These are phyloP conservation scores for Benthosema pterotum DNA, from an alignment of 2,797 vertebrate genomes.

Conservation along the genomic window DNA sequence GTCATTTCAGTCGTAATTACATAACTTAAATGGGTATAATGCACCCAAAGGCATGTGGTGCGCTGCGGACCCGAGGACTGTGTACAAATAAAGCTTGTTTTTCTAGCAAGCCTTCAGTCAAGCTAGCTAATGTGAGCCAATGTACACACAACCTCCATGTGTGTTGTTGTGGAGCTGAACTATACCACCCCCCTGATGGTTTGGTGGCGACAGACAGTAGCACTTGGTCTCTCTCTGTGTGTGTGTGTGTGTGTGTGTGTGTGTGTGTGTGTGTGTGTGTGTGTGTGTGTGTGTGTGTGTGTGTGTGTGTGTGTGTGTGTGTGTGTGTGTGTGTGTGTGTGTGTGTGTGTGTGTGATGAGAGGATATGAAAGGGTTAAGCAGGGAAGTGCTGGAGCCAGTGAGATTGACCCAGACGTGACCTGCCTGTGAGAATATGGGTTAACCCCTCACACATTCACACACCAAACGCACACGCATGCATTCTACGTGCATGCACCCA, in stretches of 20 bases:
- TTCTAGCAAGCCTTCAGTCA: too few species aligned
- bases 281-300: slow-evolving; percentile 4
- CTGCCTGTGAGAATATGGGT: slow-evolving; percentile 66
- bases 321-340: not conserved
- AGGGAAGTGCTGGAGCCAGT: slow-evolving; percentile 70
- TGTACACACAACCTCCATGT: too few species aligned
- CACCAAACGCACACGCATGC: slow-evolving; percentile 37
- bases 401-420: slow-evolving; percentile 79
- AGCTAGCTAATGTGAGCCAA: too few species aligned
- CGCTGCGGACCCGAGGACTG: too few species aligned
- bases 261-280: slow-evolving; percentile 8
- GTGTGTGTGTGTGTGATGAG: not conserved
- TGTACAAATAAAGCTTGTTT: too few species aligned
- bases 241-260: slow-evolving; percentile 2
- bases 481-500: slow-evolving; percentile 3
- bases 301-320: slow-evolving; percentile 19
- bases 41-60: too few species aligned
- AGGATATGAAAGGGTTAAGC: slow-evolving; percentile 69
- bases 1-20: too few species aligned
- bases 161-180: not conserved
- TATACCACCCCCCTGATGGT: not conserved
- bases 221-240: slow-evolving; percentile 7
- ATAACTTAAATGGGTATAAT: too few species aligned
- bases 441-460: slow-evolving; percentile 38
- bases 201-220: slow-evolving; percentile 37